Evolutionary conservation across 2,888 invertebrate species (phyloP), one percentile per base, ranked within the genome.

Genomic region (Cosmorhoe ocellata): DNA sequence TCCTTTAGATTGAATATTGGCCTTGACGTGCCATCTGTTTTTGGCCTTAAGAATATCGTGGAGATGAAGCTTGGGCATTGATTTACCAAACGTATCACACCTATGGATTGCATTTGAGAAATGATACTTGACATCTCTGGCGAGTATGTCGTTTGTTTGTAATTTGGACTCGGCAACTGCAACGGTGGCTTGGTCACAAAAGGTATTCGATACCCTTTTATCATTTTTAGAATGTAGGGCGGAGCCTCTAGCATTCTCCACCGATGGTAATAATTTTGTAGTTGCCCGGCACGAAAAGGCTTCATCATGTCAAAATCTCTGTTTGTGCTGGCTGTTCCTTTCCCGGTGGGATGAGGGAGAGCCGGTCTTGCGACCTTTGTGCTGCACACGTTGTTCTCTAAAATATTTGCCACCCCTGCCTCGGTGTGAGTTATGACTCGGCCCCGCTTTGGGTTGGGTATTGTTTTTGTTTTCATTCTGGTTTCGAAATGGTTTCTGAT

Each of bases 41-140:
- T 62, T 10, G 52, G 40, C 5, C 47, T 37, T 26, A 60, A 43
- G 41, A 66, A 63, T 3, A 60, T 32, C 7, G 44, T 18, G 1
- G 59, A 62, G 0, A 61, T 8, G 34, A 61, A 62, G 38, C 58
- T 64, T 31, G 54, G 57, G 11, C 51, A 38, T 11, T 1, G 30
- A 0, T 24, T 43, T 11, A 37, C 55, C 11, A 9, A 3, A n/a
- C 44, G 31, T 10, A 62, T 12, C n/a, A 62, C 39, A 1, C 45
- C 43, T 37, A 55, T 39, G 1, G n/a, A 12, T 48, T 44, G 43
- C 58, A 46, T 46, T 46, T 39, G 8, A 8, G 3, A 4, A 53
- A 65, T 52, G 6, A 51, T 28, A 1, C 0, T 10, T 1, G 51
- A 39, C 58, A 58, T 58, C 33, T 54, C 42, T 9, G 26, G 14